Conservation (phyloP, 1,140 invertebrate species). For the Drosophila quadrilineata region DNA sequence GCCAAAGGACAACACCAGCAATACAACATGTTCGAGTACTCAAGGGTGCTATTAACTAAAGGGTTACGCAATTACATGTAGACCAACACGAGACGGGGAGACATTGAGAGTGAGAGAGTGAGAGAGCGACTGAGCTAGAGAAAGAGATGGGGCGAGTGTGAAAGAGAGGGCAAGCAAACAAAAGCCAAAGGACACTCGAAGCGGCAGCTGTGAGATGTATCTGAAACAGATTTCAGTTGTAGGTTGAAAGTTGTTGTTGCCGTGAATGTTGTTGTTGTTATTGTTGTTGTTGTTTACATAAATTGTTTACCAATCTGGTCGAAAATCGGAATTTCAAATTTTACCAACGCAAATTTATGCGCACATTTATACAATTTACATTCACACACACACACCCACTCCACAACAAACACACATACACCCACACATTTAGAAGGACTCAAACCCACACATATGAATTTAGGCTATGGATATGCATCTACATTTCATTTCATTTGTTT, state of each 20-base stretch:
- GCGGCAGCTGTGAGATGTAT: conserved; percentile 48
- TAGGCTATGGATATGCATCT: conserved; percentile 65
- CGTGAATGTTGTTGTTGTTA: conserved; percentile 50
- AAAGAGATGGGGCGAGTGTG: not conserved
- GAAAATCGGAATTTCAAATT: conserved; percentile 80
- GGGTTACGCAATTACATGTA: conserved; percentile 79
- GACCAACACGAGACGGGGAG: conserved; percentile 7
- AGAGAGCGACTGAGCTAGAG: conserved; percentile 4
- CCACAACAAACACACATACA: no score
- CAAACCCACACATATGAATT: conserved; percentile 13
- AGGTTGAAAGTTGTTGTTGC: not conserved
- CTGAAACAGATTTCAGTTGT: conserved; percentile 49
- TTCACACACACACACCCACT: conserved; percentile 44
- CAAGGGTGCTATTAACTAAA: conserved; percentile 80
- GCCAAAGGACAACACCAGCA: conserved; percentile 12
- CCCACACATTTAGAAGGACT: no score
- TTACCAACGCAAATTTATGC: conserved; percentile 71
- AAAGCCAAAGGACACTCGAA: conserved; percentile 64
- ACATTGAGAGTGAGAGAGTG: not conserved
- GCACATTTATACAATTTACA: conserved; percentile 80
- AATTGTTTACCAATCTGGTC: conserved; percentile 80
- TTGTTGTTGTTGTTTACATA: conserved; percentile 68
- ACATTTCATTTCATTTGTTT: conserved; percentile 74
- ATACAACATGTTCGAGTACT: conserved; percentile 58
- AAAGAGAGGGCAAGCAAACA: conserved; percentile 34